Evolutionary conservation across 1,140 invertebrate species (phyloP).

Genomic region (Apocrypta bakeri): DNA sequence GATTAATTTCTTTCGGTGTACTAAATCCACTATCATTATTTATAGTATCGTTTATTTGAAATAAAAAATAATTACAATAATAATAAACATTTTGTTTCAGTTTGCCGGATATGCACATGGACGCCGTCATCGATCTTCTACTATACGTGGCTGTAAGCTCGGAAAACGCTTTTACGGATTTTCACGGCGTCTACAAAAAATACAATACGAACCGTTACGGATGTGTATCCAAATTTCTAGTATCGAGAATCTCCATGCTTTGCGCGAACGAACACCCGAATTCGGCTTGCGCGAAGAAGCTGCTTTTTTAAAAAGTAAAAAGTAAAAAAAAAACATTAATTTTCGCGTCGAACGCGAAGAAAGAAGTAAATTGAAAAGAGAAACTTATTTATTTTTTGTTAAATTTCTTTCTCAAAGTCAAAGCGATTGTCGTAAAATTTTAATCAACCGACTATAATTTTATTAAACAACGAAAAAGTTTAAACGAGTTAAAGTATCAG

Average conservation of each 20-base stretch:
- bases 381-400: too few species aligned
- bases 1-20: too few species aligned
- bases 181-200: slow-evolving; percentile 57
- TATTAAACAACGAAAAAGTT: slow-evolving; percentile 34
- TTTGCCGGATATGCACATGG: slow-evolving; percentile 41
- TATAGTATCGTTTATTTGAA: too few species aligned
- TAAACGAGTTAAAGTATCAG: slow-evolving; percentile 13
- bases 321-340: too few species aligned
- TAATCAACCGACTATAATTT: too few species aligned
- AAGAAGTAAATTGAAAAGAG: too few species aligned
- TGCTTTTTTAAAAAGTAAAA: background rate
- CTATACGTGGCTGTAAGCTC: slow-evolving; percentile 42
- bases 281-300: background rate
- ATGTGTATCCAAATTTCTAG: slow-evolving; percentile 45
- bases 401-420: too few species aligned
- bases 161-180: background rate
- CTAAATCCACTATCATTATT: too few species aligned
- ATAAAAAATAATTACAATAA: too few species aligned
- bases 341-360: too few species aligned
- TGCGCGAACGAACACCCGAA: background rate
- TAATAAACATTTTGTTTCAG: slow-evolving; percentile 37
- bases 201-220: slow-evolving; percentile 54
- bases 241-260: slow-evolving; percentile 28
- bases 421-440: too few species aligned
- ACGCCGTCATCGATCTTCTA: slow-evolving; percentile 35